These are phyloP conservation scores for Deilephila porcellus DNA, from an alignment of 2,888 invertebrate genomes.

Conservation along the genomic window DNA sequence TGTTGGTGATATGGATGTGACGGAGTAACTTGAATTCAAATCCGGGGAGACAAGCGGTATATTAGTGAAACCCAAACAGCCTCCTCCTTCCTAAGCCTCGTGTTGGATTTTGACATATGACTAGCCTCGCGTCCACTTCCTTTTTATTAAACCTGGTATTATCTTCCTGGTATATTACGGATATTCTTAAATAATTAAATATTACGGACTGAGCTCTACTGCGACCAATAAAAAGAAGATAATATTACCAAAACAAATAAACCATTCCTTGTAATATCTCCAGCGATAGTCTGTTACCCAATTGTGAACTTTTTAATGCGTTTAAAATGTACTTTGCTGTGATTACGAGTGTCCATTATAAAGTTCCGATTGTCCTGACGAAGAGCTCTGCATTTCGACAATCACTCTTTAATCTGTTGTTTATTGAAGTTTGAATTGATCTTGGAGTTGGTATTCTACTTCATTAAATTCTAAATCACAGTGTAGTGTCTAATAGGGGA, in stretches of 20 bases:
- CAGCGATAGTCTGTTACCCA: slow-evolving; percentile 57
- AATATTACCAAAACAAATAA: not conserved
- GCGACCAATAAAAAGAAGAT: not conserved
- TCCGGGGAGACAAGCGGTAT: no score
- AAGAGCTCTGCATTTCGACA: slow-evolving; percentile 51
- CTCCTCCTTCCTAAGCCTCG: no score
- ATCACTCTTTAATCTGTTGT: slow-evolving; percentile 53
- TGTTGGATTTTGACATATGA: no score
- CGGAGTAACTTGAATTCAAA: no score
- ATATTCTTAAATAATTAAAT: no score
- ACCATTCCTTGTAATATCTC: slow-evolving; percentile 17
- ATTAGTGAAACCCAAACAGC: no score
- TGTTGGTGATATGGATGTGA: no score
- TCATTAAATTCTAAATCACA: not conserved
- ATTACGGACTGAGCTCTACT: not conserved
- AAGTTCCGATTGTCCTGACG: slow-evolving; percentile 63
- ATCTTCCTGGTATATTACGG: no score
- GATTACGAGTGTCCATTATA: slow-evolving; percentile 70
- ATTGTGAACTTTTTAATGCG: slow-evolving; percentile 65
- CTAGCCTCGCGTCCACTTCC: no score
- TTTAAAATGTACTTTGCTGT: slow-evolving; percentile 68
- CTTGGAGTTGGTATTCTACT: slow-evolving; percentile 29
- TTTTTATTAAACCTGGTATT: no score
- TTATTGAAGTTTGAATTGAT: slow-evolving; percentile 39
- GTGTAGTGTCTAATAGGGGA: not conserved